phyloP scores from a whole-genome alignment of 2,888 invertebrate species.

The Myathropa florea region DNA sequence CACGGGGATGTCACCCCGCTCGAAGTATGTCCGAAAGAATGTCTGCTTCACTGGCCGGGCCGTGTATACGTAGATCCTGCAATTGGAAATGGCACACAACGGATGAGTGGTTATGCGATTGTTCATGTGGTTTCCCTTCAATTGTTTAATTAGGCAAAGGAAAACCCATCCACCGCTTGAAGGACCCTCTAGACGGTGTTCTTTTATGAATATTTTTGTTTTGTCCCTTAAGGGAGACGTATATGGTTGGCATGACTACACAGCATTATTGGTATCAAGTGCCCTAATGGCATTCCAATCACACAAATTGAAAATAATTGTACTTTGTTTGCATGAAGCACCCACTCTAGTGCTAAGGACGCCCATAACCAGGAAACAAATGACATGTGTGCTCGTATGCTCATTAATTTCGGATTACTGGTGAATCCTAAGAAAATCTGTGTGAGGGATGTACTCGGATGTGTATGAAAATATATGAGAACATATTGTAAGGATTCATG shows the following conservation, averaged over 20 bases:
- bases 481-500: not conserved
- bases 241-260: conserved; percentile 7
- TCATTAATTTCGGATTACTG: conserved; percentile 36
- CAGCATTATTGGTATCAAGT: conserved; percentile 27
- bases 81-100: not conserved
- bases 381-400: not conserved
- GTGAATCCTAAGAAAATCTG: not conserved
- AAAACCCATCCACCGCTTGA: conserved; percentile 1
- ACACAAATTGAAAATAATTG: conserved; percentile 56
- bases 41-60: conserved; percentile 76
- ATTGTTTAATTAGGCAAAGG: conserved; percentile 56
- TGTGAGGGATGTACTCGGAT: not conserved
- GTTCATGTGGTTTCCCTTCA: conserved; percentile 22
- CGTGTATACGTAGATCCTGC: conserved; percentile 76
- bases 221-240: not conserved
- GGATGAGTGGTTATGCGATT: conserved; percentile 17
- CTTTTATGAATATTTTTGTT: not conserved
- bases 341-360: not conserved
- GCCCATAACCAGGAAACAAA: not conserved
- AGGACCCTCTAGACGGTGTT: not conserved
- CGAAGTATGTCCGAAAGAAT: conserved; percentile 78
- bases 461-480: not conserved
- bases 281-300: conserved; percentile 54
- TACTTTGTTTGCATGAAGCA: conserved; percentile 18
- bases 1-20: conserved; percentile 79